A percentile compares a stretch with the other conserved stretches of the same genome.
Evolutionary conservation across 2,888 invertebrate genomes (phyloP).

Genomic region (Epinotia nisella): DNA sequence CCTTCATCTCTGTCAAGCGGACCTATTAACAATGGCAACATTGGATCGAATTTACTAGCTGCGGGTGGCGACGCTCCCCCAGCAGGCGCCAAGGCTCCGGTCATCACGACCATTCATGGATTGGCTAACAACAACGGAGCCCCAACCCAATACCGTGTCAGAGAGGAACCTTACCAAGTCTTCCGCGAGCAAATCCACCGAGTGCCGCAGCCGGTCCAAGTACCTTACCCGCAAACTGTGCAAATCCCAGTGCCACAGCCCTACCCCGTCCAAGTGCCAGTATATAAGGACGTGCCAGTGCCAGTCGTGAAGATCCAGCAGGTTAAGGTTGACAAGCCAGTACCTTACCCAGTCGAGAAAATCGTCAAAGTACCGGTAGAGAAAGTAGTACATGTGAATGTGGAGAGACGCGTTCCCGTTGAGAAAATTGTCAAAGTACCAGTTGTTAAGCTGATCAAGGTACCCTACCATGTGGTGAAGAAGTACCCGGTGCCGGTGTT

Average conservation of each 20-base stretch:
- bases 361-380: constrained; percentile 85
- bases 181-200: constrained; percentile 79
- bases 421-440: constrained; percentile 82
- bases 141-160: constrained; percentile 71
- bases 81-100: constrained; percentile 69
- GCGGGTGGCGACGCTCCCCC: constrained; percentile 61
- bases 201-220: constrained; percentile 83
- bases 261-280: constrained; percentile 84
- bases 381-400: constrained; percentile 82
- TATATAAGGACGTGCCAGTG: constrained; percentile 81
- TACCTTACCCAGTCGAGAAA: constrained; percentile 85
- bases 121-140: constrained; percentile 75
- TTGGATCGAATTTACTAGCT: constrained; percentile 12
- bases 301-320: constrained; percentile 84
- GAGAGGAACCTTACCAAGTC: constrained; percentile 76
- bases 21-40: not conserved
- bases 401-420: constrained; percentile 84
- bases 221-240: constrained; percentile 81
- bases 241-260: constrained; percentile 84
- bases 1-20: constrained; percentile 15
- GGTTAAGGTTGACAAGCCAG: constrained; percentile 83
- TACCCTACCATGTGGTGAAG: constrained; percentile 76
- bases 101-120: constrained; percentile 74
- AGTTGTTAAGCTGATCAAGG: constrained; percentile 79
- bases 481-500: constrained; percentile 73